phyloP scores from a whole-genome alignment of 2,113 vertebrate genomes.

The Oryzias curvinotus region DNA sequence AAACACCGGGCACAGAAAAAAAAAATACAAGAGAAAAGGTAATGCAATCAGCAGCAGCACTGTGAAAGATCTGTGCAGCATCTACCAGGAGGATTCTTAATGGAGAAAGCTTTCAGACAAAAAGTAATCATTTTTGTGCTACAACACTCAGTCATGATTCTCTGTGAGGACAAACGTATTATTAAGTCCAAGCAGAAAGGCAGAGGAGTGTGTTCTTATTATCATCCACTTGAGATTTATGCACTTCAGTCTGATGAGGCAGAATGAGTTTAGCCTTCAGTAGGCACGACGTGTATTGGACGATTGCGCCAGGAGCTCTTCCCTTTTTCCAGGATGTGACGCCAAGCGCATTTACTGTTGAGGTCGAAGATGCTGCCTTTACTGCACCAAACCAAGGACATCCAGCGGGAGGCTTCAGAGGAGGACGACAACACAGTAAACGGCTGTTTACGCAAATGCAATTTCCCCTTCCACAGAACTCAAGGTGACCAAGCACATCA shows the following conservation, averaged over 20 bases:
- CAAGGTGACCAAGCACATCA: constrained; percentile 74
- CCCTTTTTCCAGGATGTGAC: constrained; percentile 46
- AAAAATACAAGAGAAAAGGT: constrained; percentile 18
- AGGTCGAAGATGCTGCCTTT: constrained; percentile 66
- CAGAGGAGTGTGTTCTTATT: constrained; percentile 58
- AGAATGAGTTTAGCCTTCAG: constrained; percentile 71
- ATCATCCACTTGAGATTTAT: constrained; percentile 66
- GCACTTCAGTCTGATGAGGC: constrained; percentile 71
- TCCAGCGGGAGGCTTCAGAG: constrained; percentile 38
- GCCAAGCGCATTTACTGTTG: constrained; percentile 61
- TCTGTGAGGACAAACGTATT: constrained; percentile 56
- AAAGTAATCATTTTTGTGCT: constrained; percentile 49
- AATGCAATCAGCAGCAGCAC: constrained; percentile 10
- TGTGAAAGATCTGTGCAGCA: constrained; percentile 22
- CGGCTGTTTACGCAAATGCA: constrained; percentile 68
- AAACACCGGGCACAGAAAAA: constrained; percentile 14
- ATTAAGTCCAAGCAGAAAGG: constrained; percentile 56
- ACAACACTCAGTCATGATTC: constrained; percentile 46
- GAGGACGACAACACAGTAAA: constrained; percentile 45
- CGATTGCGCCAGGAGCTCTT: constrained; percentile 24
- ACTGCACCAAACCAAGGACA: constrained; percentile 71
- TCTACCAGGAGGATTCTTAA: constrained; percentile 47
- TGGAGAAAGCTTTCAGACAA: constrained; percentile 40
- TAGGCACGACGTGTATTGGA: constrained; percentile 40
- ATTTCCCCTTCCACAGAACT: constrained; percentile 60